phyloP scores from a whole-genome alignment of 1,140 invertebrate species.

The Helicoverpa zea region DNA sequence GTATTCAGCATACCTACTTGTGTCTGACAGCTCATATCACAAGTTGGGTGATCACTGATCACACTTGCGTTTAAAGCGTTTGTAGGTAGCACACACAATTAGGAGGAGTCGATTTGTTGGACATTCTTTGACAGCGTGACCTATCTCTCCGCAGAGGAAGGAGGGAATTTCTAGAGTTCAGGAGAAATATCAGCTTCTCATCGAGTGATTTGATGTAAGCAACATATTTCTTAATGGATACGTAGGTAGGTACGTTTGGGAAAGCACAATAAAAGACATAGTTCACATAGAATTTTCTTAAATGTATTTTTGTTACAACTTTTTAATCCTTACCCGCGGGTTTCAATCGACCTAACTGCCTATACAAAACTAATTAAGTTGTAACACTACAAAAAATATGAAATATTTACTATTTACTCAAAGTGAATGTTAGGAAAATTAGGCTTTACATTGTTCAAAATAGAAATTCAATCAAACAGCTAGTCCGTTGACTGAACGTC shows the following conservation, averaged over 20 bases:
- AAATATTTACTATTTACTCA: neutral
- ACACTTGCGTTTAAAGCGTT: neutral
- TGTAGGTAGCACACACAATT: neutral
- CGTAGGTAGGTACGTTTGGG: neutral
- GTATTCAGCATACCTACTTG: neutral
- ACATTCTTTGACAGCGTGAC: neutral
- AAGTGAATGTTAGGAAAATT: slow-evolving; percentile 36
- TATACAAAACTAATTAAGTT: slow-evolving; percentile 36
- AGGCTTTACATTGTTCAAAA: neutral
- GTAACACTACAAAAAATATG: slow-evolving; percentile 9
- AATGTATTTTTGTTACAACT: slow-evolving; percentile 41
- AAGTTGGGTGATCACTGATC: neutral
- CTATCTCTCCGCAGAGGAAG: neutral
- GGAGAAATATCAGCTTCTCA: too few relatives aligned
- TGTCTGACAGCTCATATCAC: neutral
- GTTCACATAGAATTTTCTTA: slow-evolving; percentile 34
- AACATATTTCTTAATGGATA: neutral
- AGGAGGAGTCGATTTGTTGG: neutral
- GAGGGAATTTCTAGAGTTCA: too few relatives aligned
- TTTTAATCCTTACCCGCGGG: slow-evolving; percentile 36
- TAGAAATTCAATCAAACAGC: neutral
- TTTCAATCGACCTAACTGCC: slow-evolving; percentile 26
- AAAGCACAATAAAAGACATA: slow-evolving; percentile 18
- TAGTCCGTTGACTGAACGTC: too few relatives aligned
- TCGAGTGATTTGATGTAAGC: too few relatives aligned